These are phyloP conservation scores for Psammodynastes pulverulentus DNA, from an alignment of 2,113 vertebrate genomes.

Conservation along the genomic window DNA sequence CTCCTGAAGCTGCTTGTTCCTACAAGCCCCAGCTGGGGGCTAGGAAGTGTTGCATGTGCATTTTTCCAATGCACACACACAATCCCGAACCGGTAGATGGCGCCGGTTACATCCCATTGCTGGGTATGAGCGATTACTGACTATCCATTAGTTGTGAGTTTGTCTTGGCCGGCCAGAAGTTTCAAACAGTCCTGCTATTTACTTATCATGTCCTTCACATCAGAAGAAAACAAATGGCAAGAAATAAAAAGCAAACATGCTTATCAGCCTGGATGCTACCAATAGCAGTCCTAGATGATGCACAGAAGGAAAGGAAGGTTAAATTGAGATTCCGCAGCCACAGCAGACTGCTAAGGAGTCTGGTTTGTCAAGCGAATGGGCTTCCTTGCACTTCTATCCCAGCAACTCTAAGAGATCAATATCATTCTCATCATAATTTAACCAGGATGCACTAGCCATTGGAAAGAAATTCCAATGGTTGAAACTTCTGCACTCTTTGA, in stretches of 20 bases:
- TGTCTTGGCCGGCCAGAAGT: neutral
- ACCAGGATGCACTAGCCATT: neutral
- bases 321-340: neutral
- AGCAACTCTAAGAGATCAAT: neutral
- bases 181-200: neutral
- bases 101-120: no score
- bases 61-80: no score
- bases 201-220: constrained; percentile 8
- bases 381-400: neutral
- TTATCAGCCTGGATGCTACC: neutral
- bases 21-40: no score
- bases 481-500: neutral
- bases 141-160: neutral
- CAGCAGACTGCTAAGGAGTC: neutral
- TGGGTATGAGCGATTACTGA: neutral
- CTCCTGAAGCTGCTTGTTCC: no score
- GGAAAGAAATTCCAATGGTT: neutral
- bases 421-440: neutral
- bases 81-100: no score
- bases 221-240: neutral
- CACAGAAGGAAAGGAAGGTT: neutral
- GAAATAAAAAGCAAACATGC: neutral
- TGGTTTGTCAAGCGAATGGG: neutral
- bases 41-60: no score
- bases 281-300: neutral